Conservation (phyloP, 2,888 invertebrate species). For the Mayetiola destructor region DNA sequence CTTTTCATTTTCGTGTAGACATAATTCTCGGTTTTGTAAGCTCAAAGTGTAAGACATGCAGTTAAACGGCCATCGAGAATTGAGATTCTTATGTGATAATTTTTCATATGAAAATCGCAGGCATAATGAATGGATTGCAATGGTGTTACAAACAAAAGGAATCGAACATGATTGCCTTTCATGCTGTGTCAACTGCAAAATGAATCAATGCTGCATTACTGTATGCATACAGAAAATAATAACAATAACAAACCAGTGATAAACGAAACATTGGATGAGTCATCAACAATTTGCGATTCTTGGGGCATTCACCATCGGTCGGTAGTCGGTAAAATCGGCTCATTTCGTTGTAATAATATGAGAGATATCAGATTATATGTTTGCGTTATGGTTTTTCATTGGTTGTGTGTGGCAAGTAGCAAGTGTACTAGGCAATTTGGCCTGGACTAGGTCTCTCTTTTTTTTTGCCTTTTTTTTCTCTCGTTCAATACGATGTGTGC, state of each 20-base stretch:
- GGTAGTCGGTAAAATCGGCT: constrained; percentile 6
- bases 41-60: too few relatives aligned
- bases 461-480: too few relatives aligned
- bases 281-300: too few relatives aligned
- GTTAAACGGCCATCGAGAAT: too few relatives aligned
- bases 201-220: background rate
- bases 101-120: constrained; percentile 10
- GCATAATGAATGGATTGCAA: background rate
- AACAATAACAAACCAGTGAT: too few relatives aligned
- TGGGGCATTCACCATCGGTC: background rate
- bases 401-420: background rate
- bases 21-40: too few relatives aligned
- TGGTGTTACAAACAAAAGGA: background rate
- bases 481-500: too few relatives aligned
- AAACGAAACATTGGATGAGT: background rate
- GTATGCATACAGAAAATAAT: too few relatives aligned
- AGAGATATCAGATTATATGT: constrained; percentile 12
- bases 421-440: background rate
- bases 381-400: background rate
- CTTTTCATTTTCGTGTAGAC: too few relatives aligned
- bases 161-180: background rate
- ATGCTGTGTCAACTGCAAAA: background rate
- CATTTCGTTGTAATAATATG: constrained; percentile 2
- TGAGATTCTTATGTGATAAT: constrained; percentile 5
- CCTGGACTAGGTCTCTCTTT: background rate